Evolutionary conservation across 2,113 vertebrate species (phyloP), one percentile per base, ranked within the genome.

Genomic region (Semnornis frantzii): DNA sequence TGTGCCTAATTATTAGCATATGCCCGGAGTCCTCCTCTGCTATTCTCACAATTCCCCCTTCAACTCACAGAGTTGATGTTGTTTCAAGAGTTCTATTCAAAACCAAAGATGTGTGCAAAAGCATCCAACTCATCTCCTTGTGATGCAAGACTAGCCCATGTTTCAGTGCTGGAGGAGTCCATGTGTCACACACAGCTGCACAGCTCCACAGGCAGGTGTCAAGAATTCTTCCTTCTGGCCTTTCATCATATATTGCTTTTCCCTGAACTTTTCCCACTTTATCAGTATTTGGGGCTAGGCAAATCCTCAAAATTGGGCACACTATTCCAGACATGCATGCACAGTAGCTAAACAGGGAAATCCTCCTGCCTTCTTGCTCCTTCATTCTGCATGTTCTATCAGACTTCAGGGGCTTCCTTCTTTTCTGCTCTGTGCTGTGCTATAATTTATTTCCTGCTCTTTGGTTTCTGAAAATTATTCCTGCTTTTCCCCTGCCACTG

Each of bases 11-110:
- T 82, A 70, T 59, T 69, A 84, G 74, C 83, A 95, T 93, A 84
- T 93, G 46, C 55, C 74, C 91, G 42, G 70, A 91, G 68, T 66
- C 24, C 16, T 86, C 55, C 37, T 95, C 68, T 89, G 87, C 68
- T 91, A 64, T 60, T 96, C 82, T 94, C n/a, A 74, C 57, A 85
- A 48, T 78, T 95, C 57, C 25, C 14, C 15, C 85, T 92, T 89
- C 89, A 87, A 52, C 33, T 80, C 28, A 82, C 27, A 89, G 15
- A 78, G 54, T 8, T 77, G 39, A 85, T 76, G 70, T 2, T 57
- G 50, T 83, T 87, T 60, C 34, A 89, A 77, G 25, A 85, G 68
- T 79, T 87, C 89, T 82, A 89, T 87, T 89, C 52, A 78, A 73
- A 87, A 92, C 48, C 59, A 92, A 85, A 76, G 28, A 89, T 3